Conservation (phyloP, 2,888 invertebrate genomes). For the Lepidonotus clava region DNA sequence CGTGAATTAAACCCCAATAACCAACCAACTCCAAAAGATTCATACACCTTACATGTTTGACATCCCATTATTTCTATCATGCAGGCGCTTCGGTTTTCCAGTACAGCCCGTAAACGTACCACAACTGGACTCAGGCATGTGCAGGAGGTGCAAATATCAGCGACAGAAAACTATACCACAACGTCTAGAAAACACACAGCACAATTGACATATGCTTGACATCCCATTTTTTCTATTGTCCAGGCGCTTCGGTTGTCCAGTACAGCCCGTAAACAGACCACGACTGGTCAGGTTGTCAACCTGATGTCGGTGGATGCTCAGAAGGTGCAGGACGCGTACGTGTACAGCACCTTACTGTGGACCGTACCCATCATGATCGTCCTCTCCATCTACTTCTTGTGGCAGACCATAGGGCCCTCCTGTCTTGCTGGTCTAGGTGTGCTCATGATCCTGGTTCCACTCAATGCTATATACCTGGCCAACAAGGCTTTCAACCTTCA, state of each 20-base stretch:
- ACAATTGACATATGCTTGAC: no score
- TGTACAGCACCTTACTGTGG: constrained; percentile 55
- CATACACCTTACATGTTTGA: no score
- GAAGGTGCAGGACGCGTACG: constrained; percentile 54
- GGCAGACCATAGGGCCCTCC: constrained; percentile 4
- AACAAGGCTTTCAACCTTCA: constrained; percentile 15
- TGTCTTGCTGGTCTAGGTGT: constrained; percentile 49
- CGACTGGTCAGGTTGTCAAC: constrained; percentile 54
- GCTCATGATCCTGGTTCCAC: constrained; percentile 28
- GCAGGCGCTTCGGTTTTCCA: constrained; percentile 51
- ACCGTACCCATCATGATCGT: constrained; percentile 47
- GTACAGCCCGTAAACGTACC: constrained; percentile 22
- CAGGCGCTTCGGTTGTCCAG: constrained; percentile 52
- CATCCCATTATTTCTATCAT: no score
- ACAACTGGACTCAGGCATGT: constrained; percentile 55
- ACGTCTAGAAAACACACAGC: no score
- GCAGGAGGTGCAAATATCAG: constrained; percentile 57
- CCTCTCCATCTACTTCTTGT: constrained; percentile 48
- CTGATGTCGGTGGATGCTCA: constrained; percentile 58
- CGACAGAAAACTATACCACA: no score
- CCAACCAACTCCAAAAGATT: no score
- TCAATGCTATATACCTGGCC: constrained; percentile 51
- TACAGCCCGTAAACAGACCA: constrained; percentile 35
- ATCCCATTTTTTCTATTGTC: no score
- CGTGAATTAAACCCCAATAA: no score